phyloP scores from a whole-genome alignment of 1,140 invertebrate genomes.

The Caenorhabditis inopinata region DNA sequence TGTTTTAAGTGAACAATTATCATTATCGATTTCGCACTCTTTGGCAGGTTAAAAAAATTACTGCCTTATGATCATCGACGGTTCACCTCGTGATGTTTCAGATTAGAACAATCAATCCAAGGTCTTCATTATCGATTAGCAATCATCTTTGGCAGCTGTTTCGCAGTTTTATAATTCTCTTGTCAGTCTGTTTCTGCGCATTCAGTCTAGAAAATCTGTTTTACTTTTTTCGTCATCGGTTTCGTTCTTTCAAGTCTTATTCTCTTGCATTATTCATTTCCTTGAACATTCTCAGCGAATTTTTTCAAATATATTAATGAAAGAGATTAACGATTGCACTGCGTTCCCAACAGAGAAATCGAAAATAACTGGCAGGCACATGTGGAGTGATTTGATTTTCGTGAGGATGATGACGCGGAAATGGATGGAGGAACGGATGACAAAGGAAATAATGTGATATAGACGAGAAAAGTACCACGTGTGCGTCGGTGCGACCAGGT shows the following conservation, averaged over 20 bases:
- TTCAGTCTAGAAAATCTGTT: constrained; percentile 1
- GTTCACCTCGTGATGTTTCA: neutral
- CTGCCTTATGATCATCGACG: too few species aligned
- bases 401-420: constrained; percentile 10
- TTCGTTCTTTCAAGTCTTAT: neutral
- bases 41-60: too few species aligned
- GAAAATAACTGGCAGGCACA: neutral
- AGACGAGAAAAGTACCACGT: neutral
- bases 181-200: neutral
- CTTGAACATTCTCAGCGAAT: neutral
- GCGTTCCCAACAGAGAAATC: neutral
- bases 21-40: too few species aligned
- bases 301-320: neutral
- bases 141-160: constrained; percentile 29
- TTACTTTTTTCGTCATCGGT: neutral
- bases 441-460: neutral
- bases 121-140: constrained; percentile 4
- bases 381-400: constrained; percentile 22
- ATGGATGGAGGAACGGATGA: neutral
- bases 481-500: neutral
- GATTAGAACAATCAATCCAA: neutral
- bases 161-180: neutral
- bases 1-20: too few species aligned
- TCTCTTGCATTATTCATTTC: neutral
- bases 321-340: constrained; percentile 1